Conservation (phyloP, 2,797 vertebrate genomes). For the Peromyscus eremicus region DNA sequence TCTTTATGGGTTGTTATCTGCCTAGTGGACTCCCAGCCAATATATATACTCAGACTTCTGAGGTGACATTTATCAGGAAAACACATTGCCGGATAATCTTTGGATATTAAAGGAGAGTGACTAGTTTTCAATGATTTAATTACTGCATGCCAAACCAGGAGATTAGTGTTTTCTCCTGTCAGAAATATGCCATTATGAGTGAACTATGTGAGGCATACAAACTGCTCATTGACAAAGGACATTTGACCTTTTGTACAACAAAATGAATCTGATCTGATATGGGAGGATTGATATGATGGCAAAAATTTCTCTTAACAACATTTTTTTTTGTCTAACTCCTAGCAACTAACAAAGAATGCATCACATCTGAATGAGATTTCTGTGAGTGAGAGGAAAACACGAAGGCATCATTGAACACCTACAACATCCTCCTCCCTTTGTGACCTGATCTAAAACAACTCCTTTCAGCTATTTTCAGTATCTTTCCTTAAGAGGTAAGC, state of each 20-base stretch:
- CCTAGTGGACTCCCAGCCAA: not conserved
- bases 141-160: not conserved
- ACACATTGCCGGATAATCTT: not conserved
- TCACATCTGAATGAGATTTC: not conserved
- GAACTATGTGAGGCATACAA: not conserved
- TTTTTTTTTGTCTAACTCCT: not conserved
- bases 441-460: not conserved
- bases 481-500: constrained; percentile 25
- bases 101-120: not conserved
- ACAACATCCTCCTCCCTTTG: not conserved
- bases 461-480: not conserved
- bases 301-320: not conserved
- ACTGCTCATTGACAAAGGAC: not conserved
- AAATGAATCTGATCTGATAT: not conserved
- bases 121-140: constrained; percentile 35
- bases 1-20: not conserved
- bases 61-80: not conserved
- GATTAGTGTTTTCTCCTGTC: not conserved
- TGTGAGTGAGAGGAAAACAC: not conserved
- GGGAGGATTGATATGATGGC: not conserved
- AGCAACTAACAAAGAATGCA: not conserved
- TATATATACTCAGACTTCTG: not conserved
- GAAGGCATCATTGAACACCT: constrained; percentile 32
- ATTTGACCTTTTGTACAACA: not conserved
- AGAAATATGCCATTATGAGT: not conserved